Evolutionary conservation across 2,797 vertebrate species (phyloP).

Genomic region (Astyanax mexicanus): DNA sequence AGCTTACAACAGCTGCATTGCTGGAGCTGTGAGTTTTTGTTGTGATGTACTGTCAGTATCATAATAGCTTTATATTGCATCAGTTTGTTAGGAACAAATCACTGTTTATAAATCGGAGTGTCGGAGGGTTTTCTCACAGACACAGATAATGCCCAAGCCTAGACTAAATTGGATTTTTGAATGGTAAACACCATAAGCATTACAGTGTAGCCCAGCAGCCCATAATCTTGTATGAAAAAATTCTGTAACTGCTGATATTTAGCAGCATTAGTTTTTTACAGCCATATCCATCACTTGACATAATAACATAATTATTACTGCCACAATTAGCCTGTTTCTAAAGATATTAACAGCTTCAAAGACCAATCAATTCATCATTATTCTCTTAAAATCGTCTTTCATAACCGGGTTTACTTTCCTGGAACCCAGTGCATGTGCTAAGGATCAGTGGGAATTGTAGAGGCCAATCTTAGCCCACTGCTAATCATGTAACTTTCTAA

Average conservation of each 20-base stretch:
- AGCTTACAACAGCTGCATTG: neutral
- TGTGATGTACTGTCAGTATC: neutral
- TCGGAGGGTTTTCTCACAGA: too few species aligned
- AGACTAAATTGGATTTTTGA: too few species aligned
- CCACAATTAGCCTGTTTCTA: neutral
- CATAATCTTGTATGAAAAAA: neutral
- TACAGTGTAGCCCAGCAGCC: too few species aligned
- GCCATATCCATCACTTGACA: neutral
- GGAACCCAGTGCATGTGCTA: conserved; percentile 62
- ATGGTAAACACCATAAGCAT: too few species aligned
- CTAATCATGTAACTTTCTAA: conserved; percentile 76
- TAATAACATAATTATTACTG: neutral
- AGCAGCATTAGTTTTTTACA: neutral
- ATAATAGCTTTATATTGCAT: neutral
- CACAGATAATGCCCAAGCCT: too few species aligned
- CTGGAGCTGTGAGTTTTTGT: neutral
- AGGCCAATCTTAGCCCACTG: conserved; percentile 70
- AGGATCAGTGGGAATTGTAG: conserved; percentile 72
- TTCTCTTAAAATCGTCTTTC: conserved; percentile 2
- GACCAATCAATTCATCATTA: too few species aligned
- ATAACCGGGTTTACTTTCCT: conserved; percentile 50
- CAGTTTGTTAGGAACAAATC: neutral
- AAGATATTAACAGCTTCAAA: too few species aligned
- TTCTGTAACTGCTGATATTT: neutral
- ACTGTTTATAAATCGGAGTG: too few species aligned